Conservation (phyloP, 1,140 invertebrate genomes). For the Caenorhabditis latens region DNA sequence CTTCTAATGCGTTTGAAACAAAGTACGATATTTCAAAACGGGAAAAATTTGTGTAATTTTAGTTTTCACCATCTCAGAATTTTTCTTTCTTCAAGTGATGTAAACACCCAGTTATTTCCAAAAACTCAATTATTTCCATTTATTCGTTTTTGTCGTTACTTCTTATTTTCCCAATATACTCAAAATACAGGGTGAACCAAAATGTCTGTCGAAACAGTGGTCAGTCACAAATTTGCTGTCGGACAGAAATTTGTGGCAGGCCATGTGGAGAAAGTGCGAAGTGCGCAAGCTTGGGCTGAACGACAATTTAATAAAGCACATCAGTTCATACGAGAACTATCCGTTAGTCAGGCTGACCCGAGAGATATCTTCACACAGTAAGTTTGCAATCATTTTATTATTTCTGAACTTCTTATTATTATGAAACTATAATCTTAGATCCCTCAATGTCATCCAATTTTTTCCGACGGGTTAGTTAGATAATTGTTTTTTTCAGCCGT, state of each 20-base stretch:
- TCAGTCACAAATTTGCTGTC: slow-evolving; percentile 57
- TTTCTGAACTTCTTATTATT: too few relatives aligned
- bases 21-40: too few relatives aligned
- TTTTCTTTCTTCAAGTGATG: too few relatives aligned
- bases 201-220: slow-evolving; percentile 54
- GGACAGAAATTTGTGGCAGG: slow-evolving; percentile 47
- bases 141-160: not conserved
- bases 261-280: slow-evolving; percentile 51
- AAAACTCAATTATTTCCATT: not conserved
- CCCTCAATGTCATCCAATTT: too few relatives aligned
- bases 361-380: slow-evolving; percentile 62
- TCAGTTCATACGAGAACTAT: slow-evolving; percentile 69
- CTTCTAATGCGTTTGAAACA: too few relatives aligned
- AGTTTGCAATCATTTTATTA: not conserved
- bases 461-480: too few relatives aligned
- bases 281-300: slow-evolving; percentile 70
- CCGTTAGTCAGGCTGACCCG: slow-evolving; percentile 62
- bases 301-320: slow-evolving; percentile 67
- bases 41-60: too few relatives aligned
- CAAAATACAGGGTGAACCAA: slow-evolving; percentile 10
- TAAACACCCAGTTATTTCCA: too few relatives aligned
- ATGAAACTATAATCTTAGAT: too few relatives aligned
- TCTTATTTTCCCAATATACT: not conserved
- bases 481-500: too few relatives aligned
- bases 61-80: too few relatives aligned